Conservation (phyloP, 2,797 vertebrate species). For the Muscicapa comitata region DNA sequence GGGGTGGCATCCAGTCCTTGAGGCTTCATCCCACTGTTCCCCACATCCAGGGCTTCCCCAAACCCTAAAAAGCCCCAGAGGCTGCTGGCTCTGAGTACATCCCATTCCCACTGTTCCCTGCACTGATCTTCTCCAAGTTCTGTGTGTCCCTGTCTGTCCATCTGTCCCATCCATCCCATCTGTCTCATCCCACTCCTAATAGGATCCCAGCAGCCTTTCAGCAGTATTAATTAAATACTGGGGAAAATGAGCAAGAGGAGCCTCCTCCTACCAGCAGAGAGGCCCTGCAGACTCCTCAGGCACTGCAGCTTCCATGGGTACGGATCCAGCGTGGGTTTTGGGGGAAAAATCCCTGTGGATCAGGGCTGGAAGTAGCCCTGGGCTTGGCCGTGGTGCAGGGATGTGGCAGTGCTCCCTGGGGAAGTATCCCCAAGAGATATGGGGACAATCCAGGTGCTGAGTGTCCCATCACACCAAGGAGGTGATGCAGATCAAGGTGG, state of each 20-base stretch:
- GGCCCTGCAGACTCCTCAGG: not conserved
- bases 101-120: not conserved
- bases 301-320: not conserved
- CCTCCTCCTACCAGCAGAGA: not conserved
- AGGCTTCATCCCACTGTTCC: not conserved
- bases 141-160: not conserved
- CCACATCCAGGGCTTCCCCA: not conserved
- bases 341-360: not conserved
- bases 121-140: not conserved
- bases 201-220: not conserved
- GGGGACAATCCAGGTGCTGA: not conserved
- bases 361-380: accelerated
- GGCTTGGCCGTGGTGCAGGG: not conserved
- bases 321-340: accelerated
- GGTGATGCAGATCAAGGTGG: not conserved
- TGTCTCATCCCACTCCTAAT: not conserved
- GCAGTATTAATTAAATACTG: not conserved
- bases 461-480: accelerated
- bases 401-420: accelerated
- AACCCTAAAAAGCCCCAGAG: not conserved
- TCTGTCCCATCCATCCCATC: not conserved
- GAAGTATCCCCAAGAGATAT: accelerated
- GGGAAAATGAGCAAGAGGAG: not conserved
- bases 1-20: not conserved
- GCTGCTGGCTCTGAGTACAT: not conserved